Evolutionary conservation across 1,140 invertebrate genomes (phyloP).

Genomic region (Drosophila cardini): DNA sequence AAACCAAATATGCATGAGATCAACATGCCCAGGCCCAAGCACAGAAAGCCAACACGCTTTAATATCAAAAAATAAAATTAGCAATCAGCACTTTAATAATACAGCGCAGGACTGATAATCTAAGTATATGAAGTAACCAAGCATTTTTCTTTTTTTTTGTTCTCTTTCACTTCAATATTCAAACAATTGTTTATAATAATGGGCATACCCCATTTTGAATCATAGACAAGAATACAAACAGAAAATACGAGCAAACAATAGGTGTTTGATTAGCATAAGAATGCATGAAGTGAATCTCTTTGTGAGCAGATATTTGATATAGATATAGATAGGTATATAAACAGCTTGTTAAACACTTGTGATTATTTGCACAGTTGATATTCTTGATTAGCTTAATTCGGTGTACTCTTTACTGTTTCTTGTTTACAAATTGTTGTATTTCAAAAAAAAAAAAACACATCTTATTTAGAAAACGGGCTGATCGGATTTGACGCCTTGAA

Average conservation of each 20-base stretch:
- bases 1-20: conserved; percentile 91
- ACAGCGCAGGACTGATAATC: too few relatives aligned
- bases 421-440: too few relatives aligned
- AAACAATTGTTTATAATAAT: too few relatives aligned
- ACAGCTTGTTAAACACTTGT: not conserved
- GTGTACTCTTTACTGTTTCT: too few relatives aligned
- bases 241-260: not conserved
- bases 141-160: too few relatives aligned
- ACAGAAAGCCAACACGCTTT: conserved; percentile 88
- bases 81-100: not conserved
- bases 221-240: not conserved
- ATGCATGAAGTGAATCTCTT: not conserved
- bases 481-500: too few relatives aligned
- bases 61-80: conserved; percentile 84
- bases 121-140: too few relatives aligned
- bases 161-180: too few relatives aligned
- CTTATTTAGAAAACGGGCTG: too few relatives aligned
- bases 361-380: conserved; percentile 26
- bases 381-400: too few relatives aligned
- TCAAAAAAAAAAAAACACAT: too few relatives aligned
- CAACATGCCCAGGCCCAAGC: conserved; percentile 89
- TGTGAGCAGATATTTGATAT: not conserved
- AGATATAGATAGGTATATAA: too few relatives aligned
- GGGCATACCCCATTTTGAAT: not conserved
- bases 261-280: conserved; percentile 9